Evolutionary conservation across 2,888 invertebrate genomes (phyloP).

Genomic region (Microctonus brassicae): DNA sequence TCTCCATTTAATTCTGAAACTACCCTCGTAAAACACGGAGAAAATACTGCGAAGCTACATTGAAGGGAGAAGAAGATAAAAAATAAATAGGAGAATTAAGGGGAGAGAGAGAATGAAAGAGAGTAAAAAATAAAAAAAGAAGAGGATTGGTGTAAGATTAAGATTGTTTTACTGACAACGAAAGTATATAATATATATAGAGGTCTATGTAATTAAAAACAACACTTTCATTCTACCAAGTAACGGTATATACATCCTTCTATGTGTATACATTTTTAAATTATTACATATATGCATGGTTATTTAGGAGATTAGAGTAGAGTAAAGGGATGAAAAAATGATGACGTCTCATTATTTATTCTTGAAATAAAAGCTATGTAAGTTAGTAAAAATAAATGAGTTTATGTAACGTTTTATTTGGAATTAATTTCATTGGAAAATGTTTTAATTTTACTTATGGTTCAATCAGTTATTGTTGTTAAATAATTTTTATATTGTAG

Average conservation of each 20-base stretch:
- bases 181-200: too few species aligned
- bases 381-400: too few species aligned
- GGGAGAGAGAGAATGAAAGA: background rate
- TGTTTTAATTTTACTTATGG: too few species aligned
- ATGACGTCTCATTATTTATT: too few species aligned
- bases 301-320: too few species aligned
- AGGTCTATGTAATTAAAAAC: constrained; percentile 46
- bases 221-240: constrained; percentile 47
- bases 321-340: too few species aligned
- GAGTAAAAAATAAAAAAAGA: background rate
- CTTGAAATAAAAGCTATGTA: too few species aligned
- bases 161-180: constrained; percentile 50
- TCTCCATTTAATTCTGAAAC: constrained; percentile 47
- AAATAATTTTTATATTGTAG: too few species aligned
- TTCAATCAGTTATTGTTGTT: too few species aligned
- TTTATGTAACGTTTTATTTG: too few species aligned
- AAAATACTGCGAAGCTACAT: constrained; percentile 13
- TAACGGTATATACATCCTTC: constrained; percentile 4
- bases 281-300: too few species aligned
- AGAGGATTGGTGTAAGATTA: constrained; percentile 46
- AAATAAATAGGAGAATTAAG: background rate
- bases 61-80: background rate
- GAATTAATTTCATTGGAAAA: too few species aligned
- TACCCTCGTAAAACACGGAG: constrained; percentile 49
- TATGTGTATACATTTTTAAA: constrained; percentile 1